Base-by-base conservation (phyloP, 1,140 invertebrate genomes). In the Bombus difficillimus region DNA sequence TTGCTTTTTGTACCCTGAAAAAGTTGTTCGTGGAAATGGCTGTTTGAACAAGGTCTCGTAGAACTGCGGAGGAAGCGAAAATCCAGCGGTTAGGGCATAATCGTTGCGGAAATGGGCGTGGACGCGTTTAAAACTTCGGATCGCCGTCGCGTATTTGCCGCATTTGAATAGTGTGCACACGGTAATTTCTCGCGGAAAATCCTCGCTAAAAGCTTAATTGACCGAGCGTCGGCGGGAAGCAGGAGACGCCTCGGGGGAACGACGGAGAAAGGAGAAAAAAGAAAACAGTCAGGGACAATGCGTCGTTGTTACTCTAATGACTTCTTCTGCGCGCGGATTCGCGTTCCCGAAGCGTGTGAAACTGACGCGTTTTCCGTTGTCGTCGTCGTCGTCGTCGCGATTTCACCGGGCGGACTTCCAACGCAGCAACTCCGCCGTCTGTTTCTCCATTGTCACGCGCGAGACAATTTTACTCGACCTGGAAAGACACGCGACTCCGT, bases 61-160 rank as follows among this genome's bases (percentile, higher is more conserved):
- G 47, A 53, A 53, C 47, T 53, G 34, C 15, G 10, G 22, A 13
- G 22, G 18, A 34, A 91, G 86, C 39, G 74, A 81, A 88, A 83
- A 69, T 59, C 37, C 62, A 79, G 78, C 74, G 75, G 86, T 85
- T 68, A 77, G 66, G 77, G 72, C 81, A 86, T 92, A 91, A 88
- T 89, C 90, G 86, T 90, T 88, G 34, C 77, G 86, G 76, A 86
- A 92, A 92, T 86, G 83, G 88, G 75, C 72, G 59, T 69, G 73
- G 78, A 59, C 39, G n/a, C 39, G 73, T 34, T 88, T 78, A 66
- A 66, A 86, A 41, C 78, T 71, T 47, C 39, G 39, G 69, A 32
- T 68, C 78, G 72, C 28, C 59, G 83, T 77, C 69, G 71, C 74
- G 34, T 73, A 77, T 86, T 85, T 57, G 73, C 25, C 74, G 43